Conservation (phyloP, 2,113 vertebrate genomes). For the Seriola rivoliana region DNA sequence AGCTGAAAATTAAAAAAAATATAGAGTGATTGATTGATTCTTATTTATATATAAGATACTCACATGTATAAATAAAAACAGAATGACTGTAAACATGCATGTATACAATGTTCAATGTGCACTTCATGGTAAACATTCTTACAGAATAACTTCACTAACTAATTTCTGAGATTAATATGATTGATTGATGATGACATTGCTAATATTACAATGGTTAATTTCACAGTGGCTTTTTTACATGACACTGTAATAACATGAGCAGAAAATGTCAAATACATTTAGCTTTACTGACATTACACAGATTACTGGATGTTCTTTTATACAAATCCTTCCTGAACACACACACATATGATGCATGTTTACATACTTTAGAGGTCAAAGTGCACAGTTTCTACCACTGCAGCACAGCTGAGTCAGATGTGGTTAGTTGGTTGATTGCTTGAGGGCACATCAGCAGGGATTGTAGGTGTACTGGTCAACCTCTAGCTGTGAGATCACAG, state of each 20-base stretch:
- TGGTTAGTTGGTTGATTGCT: background rate
- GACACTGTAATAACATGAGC: background rate
- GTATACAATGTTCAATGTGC: background rate
- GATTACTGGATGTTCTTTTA: background rate
- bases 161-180: background rate
- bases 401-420: background rate
- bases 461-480: background rate
- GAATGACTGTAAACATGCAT: conserved; percentile 16
- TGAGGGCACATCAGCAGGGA: background rate
- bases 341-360: conserved; percentile 11
- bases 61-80: conserved; percentile 23
- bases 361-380: conserved; percentile 17
- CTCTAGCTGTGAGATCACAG: background rate
- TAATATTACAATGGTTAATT: background rate
- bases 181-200: conserved; percentile 1
- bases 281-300: conserved; percentile 1
- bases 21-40: background rate
- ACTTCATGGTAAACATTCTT: conserved; percentile 33
- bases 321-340: conserved; percentile 30
- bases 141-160: conserved; percentile 18
- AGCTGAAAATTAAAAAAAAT: conserved; percentile 6
- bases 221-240: background rate
- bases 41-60: background rate
- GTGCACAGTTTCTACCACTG: background rate
- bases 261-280: conserved; percentile 1